phyloP scores from a whole-genome alignment of 2,888 invertebrate genomes.

The Blastobasis lacticolella region DNA sequence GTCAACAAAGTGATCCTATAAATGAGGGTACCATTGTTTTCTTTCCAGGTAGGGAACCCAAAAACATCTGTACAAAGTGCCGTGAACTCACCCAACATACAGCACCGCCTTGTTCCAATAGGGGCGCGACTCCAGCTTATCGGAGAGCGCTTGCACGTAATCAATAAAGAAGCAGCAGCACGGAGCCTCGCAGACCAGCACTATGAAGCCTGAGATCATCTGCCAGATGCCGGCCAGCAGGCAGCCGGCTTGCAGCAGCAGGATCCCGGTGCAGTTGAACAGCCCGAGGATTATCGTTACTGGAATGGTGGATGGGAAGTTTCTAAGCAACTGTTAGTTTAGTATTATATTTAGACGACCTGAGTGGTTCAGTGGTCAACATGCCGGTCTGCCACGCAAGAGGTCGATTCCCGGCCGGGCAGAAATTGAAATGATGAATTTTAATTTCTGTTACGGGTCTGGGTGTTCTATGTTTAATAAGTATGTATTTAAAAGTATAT shows the following conservation, averaged over 20 bases:
- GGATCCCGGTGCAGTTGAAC: slow-evolving; percentile 80
- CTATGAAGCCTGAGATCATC: slow-evolving; percentile 91
- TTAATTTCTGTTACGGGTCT: too few species aligned
- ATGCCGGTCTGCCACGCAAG: too few species aligned
- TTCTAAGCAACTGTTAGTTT: too few species aligned
- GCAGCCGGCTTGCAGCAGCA: slow-evolving; percentile 76
- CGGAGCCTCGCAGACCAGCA: slow-evolving; percentile 94
- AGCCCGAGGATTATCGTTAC: slow-evolving; percentile 90
- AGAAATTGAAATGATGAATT: too few species aligned
- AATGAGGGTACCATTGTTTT: too few species aligned
- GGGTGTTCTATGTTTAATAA: too few species aligned
- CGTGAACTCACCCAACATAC: slow-evolving; percentile 85
- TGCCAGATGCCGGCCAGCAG: slow-evolving; percentile 88
- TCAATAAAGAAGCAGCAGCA: slow-evolving; percentile 98
- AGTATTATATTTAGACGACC: too few species aligned
- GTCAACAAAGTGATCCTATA: too few species aligned
- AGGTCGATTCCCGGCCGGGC: too few species aligned
- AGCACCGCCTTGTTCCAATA: slow-evolving; percentile 91
- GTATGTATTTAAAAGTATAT: too few species aligned
- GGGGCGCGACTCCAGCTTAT: slow-evolving; percentile 87
- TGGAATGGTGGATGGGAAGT: too few species aligned
- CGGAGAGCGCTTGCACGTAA: slow-evolving; percentile 90
- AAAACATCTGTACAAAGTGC: background rate
- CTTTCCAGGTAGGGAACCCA: background rate
- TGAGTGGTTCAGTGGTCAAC: too few species aligned